Percentiles rank a stretch among this genome's conserved stretches.
Evolutionary conservation across 2,888 invertebrate species (phyloP).

Genomic region (Caenorhabditis macrosperma): DNA sequence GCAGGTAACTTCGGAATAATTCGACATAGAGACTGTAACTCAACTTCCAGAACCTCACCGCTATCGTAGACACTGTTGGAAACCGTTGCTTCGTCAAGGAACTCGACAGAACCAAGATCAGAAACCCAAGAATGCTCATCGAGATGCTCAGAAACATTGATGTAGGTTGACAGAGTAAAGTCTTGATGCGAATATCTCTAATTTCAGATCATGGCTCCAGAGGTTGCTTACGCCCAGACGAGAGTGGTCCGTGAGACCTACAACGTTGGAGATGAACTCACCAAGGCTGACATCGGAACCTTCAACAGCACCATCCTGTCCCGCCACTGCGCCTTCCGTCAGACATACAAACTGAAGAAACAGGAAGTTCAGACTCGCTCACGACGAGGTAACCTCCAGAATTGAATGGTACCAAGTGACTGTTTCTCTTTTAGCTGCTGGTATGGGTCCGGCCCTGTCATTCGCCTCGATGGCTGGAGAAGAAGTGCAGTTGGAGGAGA

Average conservation of each 20-base stretch:
- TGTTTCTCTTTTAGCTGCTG: slow-evolving; percentile 37
- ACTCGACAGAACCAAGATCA: slow-evolving; percentile 84
- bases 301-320: slow-evolving; percentile 70
- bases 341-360: slow-evolving; percentile 68
- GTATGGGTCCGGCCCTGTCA: slow-evolving; percentile 61
- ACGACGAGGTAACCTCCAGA: slow-evolving; percentile 44
- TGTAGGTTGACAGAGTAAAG: slow-evolving; percentile 82
- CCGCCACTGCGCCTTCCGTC: slow-evolving; percentile 72
- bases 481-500: slow-evolving; percentile 70
- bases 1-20: slow-evolving; percentile 81
- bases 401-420: no score
- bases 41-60: slow-evolving; percentile 85
- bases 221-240: slow-evolving; percentile 80
- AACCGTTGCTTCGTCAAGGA: slow-evolving; percentile 91
- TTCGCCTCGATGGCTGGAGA: slow-evolving; percentile 73
- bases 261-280: slow-evolving; percentile 72
- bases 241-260: slow-evolving; percentile 75
- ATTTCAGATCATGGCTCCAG: slow-evolving; percentile 61
- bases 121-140: slow-evolving; percentile 83
- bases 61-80: slow-evolving; percentile 87
- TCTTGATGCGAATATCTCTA: not conserved
- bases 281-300: slow-evolving; percentile 60
- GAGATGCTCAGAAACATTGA: slow-evolving; percentile 85
- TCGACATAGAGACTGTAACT: not conserved
- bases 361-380: slow-evolving; percentile 44